These are phyloP conservation scores for Nasua narica DNA, from an alignment of 2,797 vertebrate species.

Conservation along the genomic window DNA sequence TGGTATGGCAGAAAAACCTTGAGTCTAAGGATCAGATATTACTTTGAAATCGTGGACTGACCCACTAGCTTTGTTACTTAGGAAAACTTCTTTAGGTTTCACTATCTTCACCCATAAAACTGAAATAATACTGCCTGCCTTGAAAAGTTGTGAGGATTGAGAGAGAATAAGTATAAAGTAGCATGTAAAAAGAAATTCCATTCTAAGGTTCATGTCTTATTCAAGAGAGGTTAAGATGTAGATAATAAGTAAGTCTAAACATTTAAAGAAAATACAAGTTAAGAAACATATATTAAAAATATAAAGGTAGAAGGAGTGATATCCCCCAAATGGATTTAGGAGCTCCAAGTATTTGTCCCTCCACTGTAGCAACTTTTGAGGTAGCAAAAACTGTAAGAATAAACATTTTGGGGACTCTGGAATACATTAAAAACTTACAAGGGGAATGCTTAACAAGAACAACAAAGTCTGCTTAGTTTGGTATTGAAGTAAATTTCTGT, in stretches of 20 bases:
- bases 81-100: not conserved
- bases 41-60: conserved; percentile 22
- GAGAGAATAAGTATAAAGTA: not conserved
- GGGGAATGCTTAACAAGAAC: not conserved
- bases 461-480: not conserved
- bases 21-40: not conserved
- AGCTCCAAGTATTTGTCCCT: not conserved
- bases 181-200: conserved; percentile 42
- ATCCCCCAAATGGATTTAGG: not conserved
- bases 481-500: not conserved
- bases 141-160: conserved; percentile 20
- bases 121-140: not conserved
- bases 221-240: conserved; percentile 2
- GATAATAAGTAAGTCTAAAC: not conserved
- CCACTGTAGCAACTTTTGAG: not conserved
- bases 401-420: not conserved
- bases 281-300: conserved; percentile 40
- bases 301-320: not conserved
- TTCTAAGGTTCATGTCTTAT: conserved; percentile 9
- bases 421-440: not conserved
- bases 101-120: not conserved
- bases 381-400: not conserved
- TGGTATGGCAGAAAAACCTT: not conserved
- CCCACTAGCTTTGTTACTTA: not conserved
- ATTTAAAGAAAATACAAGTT: conserved; percentile 35